Evolutionary conservation across 2,797 vertebrate species (phyloP).

Genomic region (Pristis pectinata): DNA sequence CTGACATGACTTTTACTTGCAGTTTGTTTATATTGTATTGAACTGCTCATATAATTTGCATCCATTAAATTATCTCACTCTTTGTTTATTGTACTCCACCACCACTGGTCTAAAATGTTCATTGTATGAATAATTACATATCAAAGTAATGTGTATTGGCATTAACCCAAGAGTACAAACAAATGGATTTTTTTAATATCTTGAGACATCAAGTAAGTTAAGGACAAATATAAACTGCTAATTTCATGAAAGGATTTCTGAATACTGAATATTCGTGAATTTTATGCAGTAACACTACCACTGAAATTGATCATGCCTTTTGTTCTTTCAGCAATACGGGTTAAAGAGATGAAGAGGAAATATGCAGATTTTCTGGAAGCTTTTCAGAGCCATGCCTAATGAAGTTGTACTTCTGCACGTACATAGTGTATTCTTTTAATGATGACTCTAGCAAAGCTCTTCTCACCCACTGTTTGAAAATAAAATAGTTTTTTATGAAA

Average conservation of each 20-base stretch:
- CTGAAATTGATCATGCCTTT: background rate
- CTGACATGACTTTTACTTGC: background rate
- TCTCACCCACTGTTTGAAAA: background rate
- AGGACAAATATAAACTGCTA: background rate
- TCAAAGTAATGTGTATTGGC: background rate
- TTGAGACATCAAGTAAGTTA: background rate
- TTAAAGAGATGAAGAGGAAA: constrained; percentile 26
- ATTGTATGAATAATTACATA: background rate
- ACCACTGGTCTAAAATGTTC: background rate
- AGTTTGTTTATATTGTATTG: background rate
- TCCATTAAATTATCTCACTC: background rate
- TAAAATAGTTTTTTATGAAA: background rate
- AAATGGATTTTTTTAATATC: background rate
- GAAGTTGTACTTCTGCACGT: background rate
- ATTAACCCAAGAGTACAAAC: background rate
- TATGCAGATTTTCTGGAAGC: background rate
- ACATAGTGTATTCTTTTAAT: background rate
- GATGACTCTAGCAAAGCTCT: background rate
- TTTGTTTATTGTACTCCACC: background rate
- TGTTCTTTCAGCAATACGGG: background rate
- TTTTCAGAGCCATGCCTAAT: background rate
- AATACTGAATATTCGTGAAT: background rate
- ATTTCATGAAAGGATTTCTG: background rate
- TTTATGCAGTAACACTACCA: background rate
- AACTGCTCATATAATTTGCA: background rate